Percentiles rank a stretch among this genome's conserved stretches.
These are phyloP conservation scores for Copsychus sechellarum DNA, from an alignment of 2,113 vertebrate species.

Conservation along the genomic window DNA sequence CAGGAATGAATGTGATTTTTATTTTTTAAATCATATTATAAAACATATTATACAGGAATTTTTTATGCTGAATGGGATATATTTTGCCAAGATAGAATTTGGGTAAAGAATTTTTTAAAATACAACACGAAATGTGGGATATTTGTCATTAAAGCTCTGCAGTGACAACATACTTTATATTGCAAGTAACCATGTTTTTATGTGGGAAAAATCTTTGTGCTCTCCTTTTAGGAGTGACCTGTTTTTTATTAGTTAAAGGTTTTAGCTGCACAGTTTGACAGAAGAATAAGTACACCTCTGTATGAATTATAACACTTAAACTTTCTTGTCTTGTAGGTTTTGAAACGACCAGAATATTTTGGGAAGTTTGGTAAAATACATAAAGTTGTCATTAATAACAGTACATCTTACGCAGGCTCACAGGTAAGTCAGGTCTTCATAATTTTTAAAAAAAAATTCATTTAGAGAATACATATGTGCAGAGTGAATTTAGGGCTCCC, in stretches of 20 bases:
- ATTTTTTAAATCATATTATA: background rate
- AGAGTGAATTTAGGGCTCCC: background rate
- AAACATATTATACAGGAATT: background rate
- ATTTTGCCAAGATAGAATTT: background rate
- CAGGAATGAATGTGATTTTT: background rate
- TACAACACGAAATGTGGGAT: background rate
- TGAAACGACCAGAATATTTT: slow-evolving; percentile 99
- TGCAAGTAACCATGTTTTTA: background rate
- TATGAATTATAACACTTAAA: background rate
- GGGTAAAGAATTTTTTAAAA: background rate
- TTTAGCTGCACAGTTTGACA: background rate
- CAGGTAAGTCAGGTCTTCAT: slow-evolving; percentile 80
- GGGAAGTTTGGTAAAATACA: slow-evolving; percentile 99
- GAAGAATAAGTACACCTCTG: background rate
- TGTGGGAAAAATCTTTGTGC: background rate
- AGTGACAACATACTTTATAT: background rate
- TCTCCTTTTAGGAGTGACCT: background rate
- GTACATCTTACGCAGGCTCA: slow-evolving; percentile 98
- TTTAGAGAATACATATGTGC: background rate
- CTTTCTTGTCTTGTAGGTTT: slow-evolving; percentile 82
- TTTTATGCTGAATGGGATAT: background rate
- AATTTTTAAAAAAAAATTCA: background rate
- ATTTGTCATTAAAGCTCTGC: background rate
- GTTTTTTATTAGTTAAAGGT: background rate
- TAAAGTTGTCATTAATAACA: slow-evolving; percentile 99